Conservation (phyloP, 1,140 invertebrate species). For the Drosophila varians region DNA sequence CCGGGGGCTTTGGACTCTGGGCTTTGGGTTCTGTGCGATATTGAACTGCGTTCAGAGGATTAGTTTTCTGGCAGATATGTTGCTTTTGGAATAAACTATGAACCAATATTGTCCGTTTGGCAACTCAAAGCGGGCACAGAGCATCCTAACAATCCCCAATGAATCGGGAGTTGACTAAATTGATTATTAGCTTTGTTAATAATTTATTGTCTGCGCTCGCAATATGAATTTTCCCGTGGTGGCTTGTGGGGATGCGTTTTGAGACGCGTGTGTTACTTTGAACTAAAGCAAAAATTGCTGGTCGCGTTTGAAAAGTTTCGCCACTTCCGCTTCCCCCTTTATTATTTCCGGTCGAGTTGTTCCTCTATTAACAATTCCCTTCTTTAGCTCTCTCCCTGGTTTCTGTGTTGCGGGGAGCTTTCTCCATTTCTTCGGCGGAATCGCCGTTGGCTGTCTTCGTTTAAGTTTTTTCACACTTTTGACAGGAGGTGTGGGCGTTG, state of each 20-base stretch:
- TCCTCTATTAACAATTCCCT: conserved; percentile 20
- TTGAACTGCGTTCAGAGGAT: conserved; percentile 23
- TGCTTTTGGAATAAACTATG: not conserved
- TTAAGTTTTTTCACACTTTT: conserved; percentile 45
- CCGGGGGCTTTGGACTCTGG: not conserved
- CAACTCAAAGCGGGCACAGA: no score
- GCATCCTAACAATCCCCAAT: no score
- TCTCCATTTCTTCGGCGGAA: not conserved
- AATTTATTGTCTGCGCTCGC: not conserved
- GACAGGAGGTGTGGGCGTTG: no score
- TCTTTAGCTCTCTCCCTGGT: not conserved
- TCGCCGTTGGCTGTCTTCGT: conserved; percentile 17
- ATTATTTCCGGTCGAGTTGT: not conserved
- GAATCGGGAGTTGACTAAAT: not conserved
- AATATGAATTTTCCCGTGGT: not conserved
- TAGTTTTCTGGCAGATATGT: not conserved
- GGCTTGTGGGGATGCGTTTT: not conserved
- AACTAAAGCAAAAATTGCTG: not conserved
- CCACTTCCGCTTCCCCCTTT: not conserved
- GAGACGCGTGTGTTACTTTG: not conserved
- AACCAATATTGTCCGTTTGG: not conserved
- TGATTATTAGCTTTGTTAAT: not conserved
- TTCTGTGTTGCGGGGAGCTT: not conserved
- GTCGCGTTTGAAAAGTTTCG: conserved; percentile 8
- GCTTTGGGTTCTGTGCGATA: conserved; percentile 1